Conservation (phyloP, 1,140 invertebrate species). For the Apis mellifera region Amel_HAv3.1 CM009931.2:24171001-24171500, state of each 20-base stretch:
- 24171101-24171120: neutral
- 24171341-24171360: conserved; percentile 63
- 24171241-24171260: conserved; percentile 70
- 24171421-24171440: conserved; percentile 41
- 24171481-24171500: neutral
- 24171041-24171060: neutral
- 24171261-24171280: conserved; percentile 82
- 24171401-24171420: conserved; percentile 81
- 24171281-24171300: conserved; percentile 82
- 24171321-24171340: conserved; percentile 50
- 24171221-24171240: conserved; percentile 43
- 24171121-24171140: neutral
- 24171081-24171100: neutral
- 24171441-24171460: conserved; percentile 30
- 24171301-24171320: conserved; percentile 75
- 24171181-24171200: neutral
- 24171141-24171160: neutral
- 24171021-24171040: neutral
- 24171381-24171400: conserved; percentile 79
- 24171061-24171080: too few relatives aligned
- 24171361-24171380: conserved; percentile 72
- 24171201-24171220: conserved; percentile 22
- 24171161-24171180: neutral
- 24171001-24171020: neutral
- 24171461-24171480: neutral